Evolutionary conservation across 2,888 invertebrate genomes (phyloP).

Genomic region (Apamea crenata): DNA sequence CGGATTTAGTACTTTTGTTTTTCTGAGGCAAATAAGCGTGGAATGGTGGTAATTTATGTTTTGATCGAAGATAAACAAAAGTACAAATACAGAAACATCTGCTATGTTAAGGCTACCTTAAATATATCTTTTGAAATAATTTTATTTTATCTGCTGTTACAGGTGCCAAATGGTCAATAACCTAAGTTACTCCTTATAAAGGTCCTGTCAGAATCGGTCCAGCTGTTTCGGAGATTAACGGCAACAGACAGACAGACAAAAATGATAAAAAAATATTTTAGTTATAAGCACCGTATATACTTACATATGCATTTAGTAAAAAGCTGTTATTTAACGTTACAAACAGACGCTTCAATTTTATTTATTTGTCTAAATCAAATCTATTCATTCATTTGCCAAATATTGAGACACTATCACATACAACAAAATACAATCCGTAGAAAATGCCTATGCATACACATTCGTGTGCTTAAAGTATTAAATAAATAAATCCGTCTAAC

Average conservation of each 20-base stretch:
- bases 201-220: neutral
- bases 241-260: neutral
- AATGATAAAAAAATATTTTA: neutral
- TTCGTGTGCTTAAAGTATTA: neutral
- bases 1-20: conserved; percentile 34
- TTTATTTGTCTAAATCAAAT: neutral
- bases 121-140: neutral
- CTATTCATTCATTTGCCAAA: too few relatives aligned
- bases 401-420: neutral
- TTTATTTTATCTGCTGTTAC: neutral
- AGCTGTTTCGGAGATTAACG: neutral
- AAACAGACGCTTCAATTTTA: neutral
- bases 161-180: too few relatives aligned
- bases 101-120: neutral
- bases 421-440: neutral
- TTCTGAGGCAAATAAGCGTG: conserved; percentile 25
- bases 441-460: neutral
- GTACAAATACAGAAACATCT: neutral
- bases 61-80: conserved; percentile 15
- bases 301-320: neutral
- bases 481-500: neutral
- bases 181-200: too few relatives aligned
- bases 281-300: neutral
- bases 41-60: conserved; percentile 10
- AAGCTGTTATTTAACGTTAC: neutral